Conservation (phyloP, 2,113 vertebrate species). For the Oostethus manadensis region DNA sequence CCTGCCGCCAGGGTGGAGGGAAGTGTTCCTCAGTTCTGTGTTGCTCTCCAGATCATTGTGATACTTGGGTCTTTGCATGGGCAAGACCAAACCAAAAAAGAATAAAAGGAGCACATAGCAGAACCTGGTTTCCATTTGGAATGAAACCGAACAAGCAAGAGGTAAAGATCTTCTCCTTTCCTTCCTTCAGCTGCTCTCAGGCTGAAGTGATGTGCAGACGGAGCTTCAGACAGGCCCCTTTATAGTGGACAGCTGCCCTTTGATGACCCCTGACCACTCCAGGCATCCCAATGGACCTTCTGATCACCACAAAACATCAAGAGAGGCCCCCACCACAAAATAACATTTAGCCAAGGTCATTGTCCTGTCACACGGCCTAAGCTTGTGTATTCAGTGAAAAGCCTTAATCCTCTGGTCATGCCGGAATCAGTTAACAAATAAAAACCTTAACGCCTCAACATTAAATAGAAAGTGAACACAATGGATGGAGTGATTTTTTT, state of each 20-base stretch:
- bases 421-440: constrained; percentile 20
- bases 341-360: constrained; percentile 73
- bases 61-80: constrained; percentile 1
- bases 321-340: constrained; percentile 21
- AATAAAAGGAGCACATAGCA: constrained; percentile 19
- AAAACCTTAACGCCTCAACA: constrained; percentile 11
- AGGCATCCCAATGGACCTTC: constrained; percentile 67
- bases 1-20: constrained; percentile 21
- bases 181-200: constrained; percentile 47
- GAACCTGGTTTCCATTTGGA: constrained; percentile 38
- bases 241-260: constrained; percentile 77
- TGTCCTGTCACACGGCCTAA: constrained; percentile 47
- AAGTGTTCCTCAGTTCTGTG: constrained; percentile 29
- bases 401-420: constrained; percentile 25
- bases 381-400: constrained; percentile 37
- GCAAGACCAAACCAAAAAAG: constrained; percentile 11
- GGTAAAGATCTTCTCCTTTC: constrained; percentile 24
- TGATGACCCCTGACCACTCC: constrained; percentile 73
- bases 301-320: constrained; percentile 67
- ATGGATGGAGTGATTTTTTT: neutral
- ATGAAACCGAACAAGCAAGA: constrained; percentile 10
- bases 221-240: constrained; percentile 55
- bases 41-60: neutral
- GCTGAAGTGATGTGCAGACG: constrained; percentile 53
- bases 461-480: neutral